Base-by-base conservation (phyloP, 2,888 invertebrate species). In the Thecocarcelia acutangulata region DNA sequence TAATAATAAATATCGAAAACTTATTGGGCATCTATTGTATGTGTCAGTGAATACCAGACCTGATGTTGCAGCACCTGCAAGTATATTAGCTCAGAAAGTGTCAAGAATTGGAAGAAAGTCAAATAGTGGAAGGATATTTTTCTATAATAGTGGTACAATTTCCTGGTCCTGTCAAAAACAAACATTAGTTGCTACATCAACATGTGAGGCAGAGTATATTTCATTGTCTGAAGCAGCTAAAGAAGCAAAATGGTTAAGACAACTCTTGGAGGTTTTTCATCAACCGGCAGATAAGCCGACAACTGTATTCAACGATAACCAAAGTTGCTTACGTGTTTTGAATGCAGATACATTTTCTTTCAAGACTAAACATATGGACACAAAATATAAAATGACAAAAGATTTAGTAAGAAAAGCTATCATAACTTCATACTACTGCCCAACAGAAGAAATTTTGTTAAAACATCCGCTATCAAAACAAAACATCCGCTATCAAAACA, bases 61-160 rank as follows among this genome's bases (percentile, higher is more conserved):
- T 21, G 78, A 81, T 61, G 48, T 83, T 33, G 73, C 79, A 56
- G 81, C 76, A 33, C 11, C 37, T 50, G 28, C 75, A 54, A 70
- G 59, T 28, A 81, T 82, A 68, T 77, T 87, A 12, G 85, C 86
- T 56, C 86, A 87, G 79, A 83, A 83, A n/a, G 85, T 85, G 13
- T 84, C 83, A n/a, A n/a, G n/a, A n/a, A n/a, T n/a, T n/a, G n/a
- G n/a, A n/a, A n/a, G n/a, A n/a, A n/a, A n/a, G n/a, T n/a, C n/a
- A n/a, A n/a, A n/a, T n/a, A n/a, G n/a, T n/a, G n/a, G n/a, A n/a
- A n/a, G n/a, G n/a, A n/a, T n/a, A n/a, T n/a, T n/a, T n/a, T n/a
- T n/a, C n/a, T n/a, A n/a, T n/a, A n/a, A n/a, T n/a, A n/a, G n/a
- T n/a, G n/a, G n/a, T n/a, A n/a, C n/a, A n/a, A n/a, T n/a, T n/a